A percentile compares a stretch with the other conserved stretches of the same genome.
Conservation (phyloP, 2,113 vertebrate genomes). For the Chloropsis hardwickii region DNA sequence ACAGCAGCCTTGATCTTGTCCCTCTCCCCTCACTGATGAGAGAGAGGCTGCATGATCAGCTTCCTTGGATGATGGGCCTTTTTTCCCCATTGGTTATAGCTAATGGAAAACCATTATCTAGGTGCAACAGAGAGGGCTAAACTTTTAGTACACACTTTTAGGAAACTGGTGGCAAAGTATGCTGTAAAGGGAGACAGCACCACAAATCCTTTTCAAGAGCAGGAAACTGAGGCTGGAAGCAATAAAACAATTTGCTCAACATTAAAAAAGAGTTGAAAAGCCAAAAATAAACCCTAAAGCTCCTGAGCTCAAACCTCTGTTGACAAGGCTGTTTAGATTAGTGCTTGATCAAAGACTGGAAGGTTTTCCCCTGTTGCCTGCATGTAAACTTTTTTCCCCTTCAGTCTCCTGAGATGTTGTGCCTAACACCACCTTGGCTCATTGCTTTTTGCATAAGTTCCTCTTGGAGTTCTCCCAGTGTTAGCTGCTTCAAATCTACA, state of each 20-base stretch:
- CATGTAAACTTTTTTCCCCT: neutral
- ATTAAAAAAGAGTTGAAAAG: neutral
- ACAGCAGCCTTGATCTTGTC: neutral
- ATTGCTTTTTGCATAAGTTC: neutral
- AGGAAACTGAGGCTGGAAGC: neutral
- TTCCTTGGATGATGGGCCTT: neutral
- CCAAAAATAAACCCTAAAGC: neutral
- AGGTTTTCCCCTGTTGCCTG: neutral
- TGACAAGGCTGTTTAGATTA: neutral
- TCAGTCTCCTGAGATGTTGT: neutral
- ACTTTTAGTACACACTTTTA: neutral
- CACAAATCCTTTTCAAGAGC: rapidly evolving
- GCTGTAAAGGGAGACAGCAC: neutral
- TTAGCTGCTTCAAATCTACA: neutral
- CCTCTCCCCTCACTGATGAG: neutral
- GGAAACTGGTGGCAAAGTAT: neutral
- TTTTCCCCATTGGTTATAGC: neutral
- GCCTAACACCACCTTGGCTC: neutral
- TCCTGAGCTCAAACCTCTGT: neutral
- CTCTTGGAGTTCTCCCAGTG: neutral
- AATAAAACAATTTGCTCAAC: neutral
- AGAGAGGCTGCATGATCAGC: neutral
- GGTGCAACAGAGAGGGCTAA: neutral
- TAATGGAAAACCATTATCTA: neutral
- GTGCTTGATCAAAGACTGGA: neutral